phyloP scores from a whole-genome alignment of 2,113 vertebrate species.

The Burhinus oedicnemus region DNA sequence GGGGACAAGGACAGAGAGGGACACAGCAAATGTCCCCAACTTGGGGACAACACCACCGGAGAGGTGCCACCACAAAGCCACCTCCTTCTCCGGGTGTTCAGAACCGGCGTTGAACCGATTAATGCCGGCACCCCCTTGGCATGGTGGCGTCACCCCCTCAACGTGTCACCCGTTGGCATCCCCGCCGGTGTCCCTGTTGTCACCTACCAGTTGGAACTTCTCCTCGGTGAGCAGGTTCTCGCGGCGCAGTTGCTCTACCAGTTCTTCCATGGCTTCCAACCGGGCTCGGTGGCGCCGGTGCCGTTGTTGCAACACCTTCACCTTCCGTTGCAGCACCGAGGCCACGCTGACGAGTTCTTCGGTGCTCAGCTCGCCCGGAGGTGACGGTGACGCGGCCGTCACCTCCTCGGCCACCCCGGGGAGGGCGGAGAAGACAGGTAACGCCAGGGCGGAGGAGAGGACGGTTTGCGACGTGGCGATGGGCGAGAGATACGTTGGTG shows the following conservation, averaged over 20 bases:
- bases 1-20: not conserved
- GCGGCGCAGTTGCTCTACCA: constrained; percentile 73
- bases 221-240: constrained; percentile 74
- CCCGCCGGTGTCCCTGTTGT: not conserved
- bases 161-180: too few relatives aligned
- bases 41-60: too few relatives aligned
- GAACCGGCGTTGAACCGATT: too few relatives aligned
- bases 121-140: too few relatives aligned
- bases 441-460: constrained; percentile 71
- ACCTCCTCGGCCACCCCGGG: constrained; percentile 75
- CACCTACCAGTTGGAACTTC: not conserved
- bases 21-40: not conserved
- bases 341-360: constrained; percentile 72
- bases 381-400: not conserved
- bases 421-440: constrained; percentile 77
- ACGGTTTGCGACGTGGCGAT: not conserved
- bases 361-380: constrained; percentile 57
- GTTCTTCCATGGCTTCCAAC: constrained; percentile 76
- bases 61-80: too few relatives aligned
- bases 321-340: constrained; percentile 74
- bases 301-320: constrained; percentile 77
- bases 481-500: not conserved
- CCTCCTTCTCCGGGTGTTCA: too few relatives aligned
- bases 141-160: too few relatives aligned
- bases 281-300: constrained; percentile 78